Conservation (phyloP, 2,888 invertebrate species). For the Philopedon plagiatum region DNA sequence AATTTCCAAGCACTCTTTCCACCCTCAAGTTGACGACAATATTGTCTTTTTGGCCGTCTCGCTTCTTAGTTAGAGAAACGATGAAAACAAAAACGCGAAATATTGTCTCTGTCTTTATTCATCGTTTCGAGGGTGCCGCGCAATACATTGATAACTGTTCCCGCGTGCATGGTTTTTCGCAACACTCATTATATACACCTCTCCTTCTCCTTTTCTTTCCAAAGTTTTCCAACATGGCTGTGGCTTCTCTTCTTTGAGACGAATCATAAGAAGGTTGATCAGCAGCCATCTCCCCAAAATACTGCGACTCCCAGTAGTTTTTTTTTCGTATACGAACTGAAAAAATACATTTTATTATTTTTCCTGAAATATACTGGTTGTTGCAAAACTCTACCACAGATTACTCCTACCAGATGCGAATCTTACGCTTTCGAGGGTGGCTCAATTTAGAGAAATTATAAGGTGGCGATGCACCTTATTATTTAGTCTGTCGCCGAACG, state of each 20-base stretch:
- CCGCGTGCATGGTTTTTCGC: conserved; percentile 62
- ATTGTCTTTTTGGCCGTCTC: too few relatives aligned
- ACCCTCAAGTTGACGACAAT: too few relatives aligned
- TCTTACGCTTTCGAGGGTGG: too few relatives aligned
- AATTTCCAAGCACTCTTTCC: too few relatives aligned
- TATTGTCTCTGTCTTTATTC: neutral
- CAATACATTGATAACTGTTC: conserved; percentile 62
- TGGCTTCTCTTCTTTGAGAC: conserved; percentile 57
- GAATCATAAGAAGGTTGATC: conserved; percentile 49
- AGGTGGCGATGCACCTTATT: too few relatives aligned
- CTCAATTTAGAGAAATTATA: too few relatives aligned
- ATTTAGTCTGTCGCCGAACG: too few relatives aligned
- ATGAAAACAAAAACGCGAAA: neutral
- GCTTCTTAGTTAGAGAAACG: too few relatives aligned
- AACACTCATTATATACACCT: conserved; percentile 65
- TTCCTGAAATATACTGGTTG: too few relatives aligned
- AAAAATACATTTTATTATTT: neutral
- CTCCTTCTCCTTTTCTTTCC: conserved; percentile 56
- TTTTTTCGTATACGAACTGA: conserved; percentile 12
- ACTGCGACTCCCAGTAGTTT: conserved; percentile 24
- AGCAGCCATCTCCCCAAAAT: neutral
- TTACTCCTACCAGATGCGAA: too few relatives aligned
- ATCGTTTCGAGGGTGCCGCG: conserved; percentile 48
- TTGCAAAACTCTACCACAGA: too few relatives aligned
- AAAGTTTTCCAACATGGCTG: conserved; percentile 55